Percentiles rank a stretch among this genome's conserved stretches.
phyloP scores from a whole-genome alignment of 2,888 invertebrate genomes.

The Xanthostigma xanthostigma region DNA sequence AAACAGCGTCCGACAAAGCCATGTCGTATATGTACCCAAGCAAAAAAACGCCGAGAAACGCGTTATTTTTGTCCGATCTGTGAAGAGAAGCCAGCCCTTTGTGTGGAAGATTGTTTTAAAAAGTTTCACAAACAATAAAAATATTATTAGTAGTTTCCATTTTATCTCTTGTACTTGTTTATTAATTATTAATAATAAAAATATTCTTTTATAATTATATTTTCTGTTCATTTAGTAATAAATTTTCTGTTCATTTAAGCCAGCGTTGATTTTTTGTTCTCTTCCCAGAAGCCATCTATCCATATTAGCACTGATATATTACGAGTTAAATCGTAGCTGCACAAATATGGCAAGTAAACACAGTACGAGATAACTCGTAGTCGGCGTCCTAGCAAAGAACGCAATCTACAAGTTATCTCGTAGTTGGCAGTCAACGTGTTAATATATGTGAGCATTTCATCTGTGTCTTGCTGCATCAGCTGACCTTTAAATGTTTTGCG shows the following conservation, averaged over 20 bases:
- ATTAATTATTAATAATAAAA: too few relatives aligned
- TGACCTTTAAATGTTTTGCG: too few relatives aligned
- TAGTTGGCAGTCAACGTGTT: too few relatives aligned
- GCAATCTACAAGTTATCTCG: too few relatives aligned
- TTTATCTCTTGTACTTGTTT: too few relatives aligned
- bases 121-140: slow-evolving; percentile 14
- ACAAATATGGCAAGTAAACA: too few relatives aligned
- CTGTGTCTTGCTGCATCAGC: too few relatives aligned
- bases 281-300: slow-evolving; percentile 15
- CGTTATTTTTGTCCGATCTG: slow-evolving; percentile 14
- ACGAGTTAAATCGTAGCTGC: too few relatives aligned
- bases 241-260: slow-evolving; percentile 11
- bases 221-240: slow-evolving; percentile 8
- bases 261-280: slow-evolving; percentile 16
- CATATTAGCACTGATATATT: too few relatives aligned
- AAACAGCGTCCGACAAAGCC: slow-evolving; percentile 12
- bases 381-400: too few relatives aligned
- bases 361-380: too few relatives aligned
- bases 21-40: slow-evolving; percentile 11
- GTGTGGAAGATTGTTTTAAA: slow-evolving; percentile 16
- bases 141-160: neutral
- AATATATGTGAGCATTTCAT: too few relatives aligned
- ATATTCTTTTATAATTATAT: slow-evolving; percentile 6
- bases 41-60: slow-evolving; percentile 14
- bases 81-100: slow-evolving; percentile 14